These are phyloP conservation scores for Tetramorium bicarinatum DNA, from an alignment of 2,888 invertebrate species.

Conservation along the genomic window DNA sequence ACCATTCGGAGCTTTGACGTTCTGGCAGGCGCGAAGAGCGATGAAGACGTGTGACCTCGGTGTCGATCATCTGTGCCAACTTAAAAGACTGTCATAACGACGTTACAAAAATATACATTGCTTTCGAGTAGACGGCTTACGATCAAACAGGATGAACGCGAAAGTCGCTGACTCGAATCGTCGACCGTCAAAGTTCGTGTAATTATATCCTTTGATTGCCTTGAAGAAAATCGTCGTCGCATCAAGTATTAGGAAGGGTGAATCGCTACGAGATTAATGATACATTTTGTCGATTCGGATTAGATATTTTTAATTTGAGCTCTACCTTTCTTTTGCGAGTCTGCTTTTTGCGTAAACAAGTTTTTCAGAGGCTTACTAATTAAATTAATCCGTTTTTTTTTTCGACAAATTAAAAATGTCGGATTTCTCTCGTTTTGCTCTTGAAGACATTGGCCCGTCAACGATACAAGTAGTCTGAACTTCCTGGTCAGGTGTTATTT, in stretches of 20 bases:
- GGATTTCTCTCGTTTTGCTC: background rate
- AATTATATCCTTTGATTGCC: slow-evolving; percentile 52
- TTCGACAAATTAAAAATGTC: background rate
- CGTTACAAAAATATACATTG: slow-evolving; percentile 42
- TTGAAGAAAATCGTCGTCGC: background rate
- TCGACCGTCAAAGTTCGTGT: slow-evolving; percentile 9
- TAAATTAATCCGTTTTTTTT: background rate
- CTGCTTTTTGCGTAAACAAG: background rate
- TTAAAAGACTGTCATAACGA: background rate
- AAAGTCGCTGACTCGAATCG: background rate
- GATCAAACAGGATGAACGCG: slow-evolving; percentile 3
- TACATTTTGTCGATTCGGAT: background rate
- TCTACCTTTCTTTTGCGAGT: background rate
- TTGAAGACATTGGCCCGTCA: slow-evolving; percentile 11
- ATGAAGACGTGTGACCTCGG: background rate
- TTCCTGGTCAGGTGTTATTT: slow-evolving; percentile 10
- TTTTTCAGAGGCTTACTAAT: background rate
- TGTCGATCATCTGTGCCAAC: slow-evolving; percentile 25
- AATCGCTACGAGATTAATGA: background rate
- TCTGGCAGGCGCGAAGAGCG: slow-evolving; percentile 18
- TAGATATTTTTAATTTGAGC: background rate
- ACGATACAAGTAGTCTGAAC: background rate
- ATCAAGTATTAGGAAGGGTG: slow-evolving; percentile 9
- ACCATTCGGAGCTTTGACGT: slow-evolving; percentile 32
- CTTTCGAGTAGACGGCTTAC: background rate